phyloP scores from a whole-genome alignment of 1,140 invertebrate species.

The Nephotettix cincticeps region DNA sequence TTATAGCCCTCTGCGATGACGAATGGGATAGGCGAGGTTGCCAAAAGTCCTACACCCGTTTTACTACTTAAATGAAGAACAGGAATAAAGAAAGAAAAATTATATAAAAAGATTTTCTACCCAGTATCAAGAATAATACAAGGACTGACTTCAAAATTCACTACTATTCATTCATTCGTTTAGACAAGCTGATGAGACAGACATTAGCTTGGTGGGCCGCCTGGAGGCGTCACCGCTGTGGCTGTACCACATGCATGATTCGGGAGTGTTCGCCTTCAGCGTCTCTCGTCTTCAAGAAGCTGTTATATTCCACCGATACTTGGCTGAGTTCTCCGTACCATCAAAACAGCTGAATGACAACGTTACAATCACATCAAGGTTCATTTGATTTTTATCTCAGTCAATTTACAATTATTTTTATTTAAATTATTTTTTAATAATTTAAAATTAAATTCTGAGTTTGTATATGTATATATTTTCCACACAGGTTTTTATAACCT shows the following conservation, averaged over 20 bases:
- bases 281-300: conserved; percentile 32
- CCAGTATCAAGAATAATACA: too few relatives aligned
- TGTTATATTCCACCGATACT: conserved; percentile 33
- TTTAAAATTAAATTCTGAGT: too few relatives aligned
- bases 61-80: conserved; percentile 14
- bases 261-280: conserved; percentile 28
- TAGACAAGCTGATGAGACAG: not conserved
- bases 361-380: not conserved
- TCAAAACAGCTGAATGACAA: conserved; percentile 31
- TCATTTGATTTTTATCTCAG: not conserved
- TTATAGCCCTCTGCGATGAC: too few relatives aligned
- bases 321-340: conserved; percentile 30
- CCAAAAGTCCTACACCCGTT: too few relatives aligned
- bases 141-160: too few relatives aligned
- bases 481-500: too few relatives aligned
- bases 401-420: not conserved
- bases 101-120: too few relatives aligned
- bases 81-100: conserved; percentile 33
- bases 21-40: too few relatives aligned
- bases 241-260: not conserved
- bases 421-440: not conserved
- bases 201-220: conserved; percentile 27
- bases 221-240: conserved; percentile 23
- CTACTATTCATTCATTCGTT: too few relatives aligned
- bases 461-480: too few relatives aligned